Conservation (phyloP, 2,888 invertebrate species). For the Autographa gamma region DNA sequence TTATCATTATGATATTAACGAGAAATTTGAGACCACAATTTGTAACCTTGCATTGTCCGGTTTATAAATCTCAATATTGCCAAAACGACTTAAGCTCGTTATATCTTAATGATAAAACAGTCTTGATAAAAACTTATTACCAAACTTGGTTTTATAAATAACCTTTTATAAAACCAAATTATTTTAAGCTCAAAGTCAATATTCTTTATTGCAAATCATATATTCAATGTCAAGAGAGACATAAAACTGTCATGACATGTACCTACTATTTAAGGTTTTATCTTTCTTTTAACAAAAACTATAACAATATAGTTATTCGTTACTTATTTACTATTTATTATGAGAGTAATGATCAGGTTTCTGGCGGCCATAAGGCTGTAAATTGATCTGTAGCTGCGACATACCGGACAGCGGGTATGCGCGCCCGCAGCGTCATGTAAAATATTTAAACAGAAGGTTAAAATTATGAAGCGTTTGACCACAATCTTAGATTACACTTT, state of each 20-base stretch:
- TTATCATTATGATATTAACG: neutral
- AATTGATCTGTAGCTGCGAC: slow-evolving; percentile 38
- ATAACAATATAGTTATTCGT: neutral
- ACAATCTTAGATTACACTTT: no score
- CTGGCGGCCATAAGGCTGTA: slow-evolving; percentile 30
- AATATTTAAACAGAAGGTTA: slow-evolving; percentile 20
- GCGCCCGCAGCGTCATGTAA: slow-evolving; percentile 1
- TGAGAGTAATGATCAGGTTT: slow-evolving; percentile 32
- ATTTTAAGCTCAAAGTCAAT: neutral
- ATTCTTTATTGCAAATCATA: neutral
- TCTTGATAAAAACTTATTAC: slow-evolving; percentile 1
- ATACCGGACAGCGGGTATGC: slow-evolving; percentile 36
- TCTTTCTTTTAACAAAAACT: slow-evolving; percentile 1
- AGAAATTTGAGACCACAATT: neutral
- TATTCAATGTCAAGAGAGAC: neutral
- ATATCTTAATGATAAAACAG: neutral
- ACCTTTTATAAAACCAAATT: neutral
- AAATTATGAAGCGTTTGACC: no score
- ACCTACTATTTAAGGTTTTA: no score
- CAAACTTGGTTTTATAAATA: neutral
- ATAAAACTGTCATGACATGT: no score
- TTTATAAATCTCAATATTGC: neutral
- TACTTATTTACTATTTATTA: slow-evolving; percentile 27
- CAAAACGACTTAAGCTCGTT: neutral
- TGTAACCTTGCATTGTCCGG: neutral